phyloP scores from a whole-genome alignment of 2,888 invertebrate species.

The Phragmatobia fuliginosa region DNA sequence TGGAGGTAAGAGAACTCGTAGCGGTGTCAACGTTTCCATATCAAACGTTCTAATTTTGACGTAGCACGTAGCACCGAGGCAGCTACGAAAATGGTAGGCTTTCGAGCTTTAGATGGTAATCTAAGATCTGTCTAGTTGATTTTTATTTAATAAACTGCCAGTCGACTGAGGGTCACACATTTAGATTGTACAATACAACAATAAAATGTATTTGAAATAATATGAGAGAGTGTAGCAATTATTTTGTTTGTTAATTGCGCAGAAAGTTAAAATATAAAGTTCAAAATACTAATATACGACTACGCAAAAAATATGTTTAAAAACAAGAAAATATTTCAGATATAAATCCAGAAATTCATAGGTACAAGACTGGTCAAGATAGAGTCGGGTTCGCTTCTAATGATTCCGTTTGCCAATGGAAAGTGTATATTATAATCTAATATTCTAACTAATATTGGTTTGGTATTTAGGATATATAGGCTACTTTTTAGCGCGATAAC shows the following conservation, averaged over 20 bases:
- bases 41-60: constrained; percentile 1
- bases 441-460: too few relatives aligned
- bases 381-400: too few relatives aligned
- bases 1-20: constrained; percentile 16
- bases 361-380: too few relatives aligned
- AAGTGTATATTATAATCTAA: too few relatives aligned
- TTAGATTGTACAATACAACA: neutral
- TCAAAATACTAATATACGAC: too few relatives aligned
- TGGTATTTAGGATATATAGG: too few relatives aligned
- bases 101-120: constrained; percentile 5
- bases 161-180: neutral
- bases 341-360: too few relatives aligned
- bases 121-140: constrained; percentile 3
- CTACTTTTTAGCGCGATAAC: too few relatives aligned
- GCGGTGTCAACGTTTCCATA: constrained; percentile 13
- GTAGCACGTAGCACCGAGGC: constrained; percentile 3
- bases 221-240: neutral
- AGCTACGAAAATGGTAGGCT: constrained; percentile 3
- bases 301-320: too few relatives aligned
- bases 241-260: neutral
- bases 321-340: too few relatives aligned
- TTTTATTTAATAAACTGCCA: neutral
- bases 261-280: too few relatives aligned
- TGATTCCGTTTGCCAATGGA: too few relatives aligned
- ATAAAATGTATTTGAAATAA: neutral